phyloP scores from a whole-genome alignment of 2,797 vertebrate genomes.

The Phylloscopus collybita region DNA sequence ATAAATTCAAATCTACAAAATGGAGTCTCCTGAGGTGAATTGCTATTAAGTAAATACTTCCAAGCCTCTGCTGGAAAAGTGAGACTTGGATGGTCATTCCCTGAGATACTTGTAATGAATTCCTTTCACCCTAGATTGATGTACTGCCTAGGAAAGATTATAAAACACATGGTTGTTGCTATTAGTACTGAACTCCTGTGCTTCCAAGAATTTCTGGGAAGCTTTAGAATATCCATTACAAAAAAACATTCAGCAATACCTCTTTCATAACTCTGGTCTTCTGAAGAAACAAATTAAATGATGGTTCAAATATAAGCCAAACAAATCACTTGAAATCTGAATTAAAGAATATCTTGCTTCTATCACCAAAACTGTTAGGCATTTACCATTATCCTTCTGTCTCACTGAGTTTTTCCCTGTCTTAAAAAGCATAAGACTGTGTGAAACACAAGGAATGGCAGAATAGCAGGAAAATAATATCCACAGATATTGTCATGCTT shows the following conservation, averaged over 20 bases:
- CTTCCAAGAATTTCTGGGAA: conserved; percentile 2
- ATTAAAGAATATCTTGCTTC: background rate
- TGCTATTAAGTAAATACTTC: background rate
- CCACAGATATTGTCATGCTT: conserved; percentile 20
- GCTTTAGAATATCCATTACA: background rate
- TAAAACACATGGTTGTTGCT: background rate
- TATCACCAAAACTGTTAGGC: background rate
- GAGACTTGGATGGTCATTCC: background rate
- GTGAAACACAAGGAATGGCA: conserved; percentile 11
- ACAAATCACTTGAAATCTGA: background rate
- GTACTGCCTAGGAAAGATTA: background rate
- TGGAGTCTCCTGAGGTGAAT: background rate
- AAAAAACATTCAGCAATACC: background rate
- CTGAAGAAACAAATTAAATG: conserved; percentile 21
- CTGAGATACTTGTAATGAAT: background rate
- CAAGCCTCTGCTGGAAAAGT: background rate
- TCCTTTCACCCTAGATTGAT: background rate
- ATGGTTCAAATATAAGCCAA: background rate
- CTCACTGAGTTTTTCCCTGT: background rate
- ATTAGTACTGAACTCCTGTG: background rate
- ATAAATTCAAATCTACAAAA: background rate
- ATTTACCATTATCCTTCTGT: background rate
- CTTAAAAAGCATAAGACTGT: background rate
- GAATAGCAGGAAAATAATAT: conserved; percentile 20
- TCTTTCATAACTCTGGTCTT: background rate